phyloP scores from a whole-genome alignment of 2,113 vertebrate species.

The Hystrix brachyura region DNA sequence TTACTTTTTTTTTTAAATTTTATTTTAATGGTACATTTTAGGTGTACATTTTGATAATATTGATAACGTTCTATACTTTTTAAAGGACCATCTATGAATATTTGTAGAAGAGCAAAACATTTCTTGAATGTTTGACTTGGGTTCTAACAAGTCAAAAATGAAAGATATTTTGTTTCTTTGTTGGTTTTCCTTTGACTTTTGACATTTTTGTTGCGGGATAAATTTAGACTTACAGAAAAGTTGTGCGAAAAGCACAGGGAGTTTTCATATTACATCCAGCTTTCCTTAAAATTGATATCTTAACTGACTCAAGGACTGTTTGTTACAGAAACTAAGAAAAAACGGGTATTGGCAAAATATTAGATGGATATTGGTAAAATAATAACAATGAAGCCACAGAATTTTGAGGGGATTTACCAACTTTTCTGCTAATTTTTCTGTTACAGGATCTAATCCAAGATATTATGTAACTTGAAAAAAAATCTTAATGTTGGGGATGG shows the following conservation, averaged over 20 bases:
- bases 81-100: neutral
- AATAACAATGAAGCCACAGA: neutral
- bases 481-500: neutral
- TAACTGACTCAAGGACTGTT: neutral
- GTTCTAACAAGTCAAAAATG: neutral
- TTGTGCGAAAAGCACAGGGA: neutral
- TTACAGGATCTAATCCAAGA: neutral
- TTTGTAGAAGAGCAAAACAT: neutral
- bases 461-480: neutral
- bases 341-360: neutral
- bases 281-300: neutral
- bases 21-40: no score
- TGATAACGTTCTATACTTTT: neutral
- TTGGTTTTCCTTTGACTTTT: neutral
- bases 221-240: neutral
- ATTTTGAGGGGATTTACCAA: neutral
- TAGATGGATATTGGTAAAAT: neutral
- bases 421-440: neutral
- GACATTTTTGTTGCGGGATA: neutral
- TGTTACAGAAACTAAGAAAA: neutral
- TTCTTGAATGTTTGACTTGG: neutral
- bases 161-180: neutral
- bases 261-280: neutral
- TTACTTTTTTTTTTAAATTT: neutral
- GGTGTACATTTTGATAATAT: no score